Base-by-base conservation (phyloP, 2,888 invertebrate species). In the Andrena hattorfiana region DNA sequence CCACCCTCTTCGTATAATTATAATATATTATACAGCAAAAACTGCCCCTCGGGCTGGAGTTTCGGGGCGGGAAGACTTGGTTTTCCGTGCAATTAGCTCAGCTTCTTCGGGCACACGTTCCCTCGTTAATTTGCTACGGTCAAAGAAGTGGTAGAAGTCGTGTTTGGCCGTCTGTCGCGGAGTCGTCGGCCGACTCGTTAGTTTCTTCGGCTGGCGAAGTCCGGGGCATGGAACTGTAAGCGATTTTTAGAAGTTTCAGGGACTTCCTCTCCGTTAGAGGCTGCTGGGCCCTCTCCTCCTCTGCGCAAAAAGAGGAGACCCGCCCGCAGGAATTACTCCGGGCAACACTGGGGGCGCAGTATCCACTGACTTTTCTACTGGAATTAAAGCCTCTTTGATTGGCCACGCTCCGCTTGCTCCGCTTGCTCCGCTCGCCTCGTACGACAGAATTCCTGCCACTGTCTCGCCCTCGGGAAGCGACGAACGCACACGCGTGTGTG, bases 1-100 rank as follows among this genome's bases (percentile, higher is more conserved):
- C 35, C 49, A 76, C 20, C 35, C n/a, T 26, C 20, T 20, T 8
- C 13, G 28, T 60, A 28, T 20, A 23, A 51, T 62, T 28, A 35
- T 23, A 23, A 42, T 60, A 69, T 60, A 20, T 70, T 70, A 35
- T 28, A 10, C 26, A 0, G 6, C 20, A 28, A 77, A 71, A 77
- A 49, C 28, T 6, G 8, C 32, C 1, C 8, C 62, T 32, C 8
- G 2, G 23, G 42, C 6, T 16, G 23, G 30, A 76, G 28, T 76
- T 66, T 54, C 35, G 32, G 20, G 42, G 8, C 48, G 23, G 35
- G 35, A 7, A 13, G 51, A 60, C 35, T 16, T 48, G 26, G 26
- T 51, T 71, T 77, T 71, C 66, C n/a, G 56, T n/a, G 48, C 56
- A 77, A 81, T 81, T 72, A 72, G 49, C 72, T 13, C 68, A 42